These are phyloP conservation scores for Miltochrista miniata DNA, from an alignment of 2,888 invertebrate genomes.

Conservation along the genomic window DNA sequence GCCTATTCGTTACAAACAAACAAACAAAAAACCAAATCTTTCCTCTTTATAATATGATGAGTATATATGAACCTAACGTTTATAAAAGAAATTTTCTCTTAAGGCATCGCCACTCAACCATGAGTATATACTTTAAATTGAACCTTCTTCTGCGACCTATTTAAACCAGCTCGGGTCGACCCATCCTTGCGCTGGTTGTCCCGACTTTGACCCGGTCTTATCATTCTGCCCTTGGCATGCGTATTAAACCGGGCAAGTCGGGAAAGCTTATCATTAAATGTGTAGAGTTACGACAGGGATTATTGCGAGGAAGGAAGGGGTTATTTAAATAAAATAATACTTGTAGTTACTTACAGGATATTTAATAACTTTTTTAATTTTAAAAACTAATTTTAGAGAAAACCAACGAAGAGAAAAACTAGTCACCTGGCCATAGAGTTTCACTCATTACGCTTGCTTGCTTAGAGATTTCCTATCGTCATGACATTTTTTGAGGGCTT, in stretches of 20 bases:
- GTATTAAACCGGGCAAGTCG: background rate
- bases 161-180: constrained; percentile 15
- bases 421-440: too few relatives aligned
- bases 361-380: too few relatives aligned
- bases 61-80: too few relatives aligned
- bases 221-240: constrained; percentile 29
- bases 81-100: too few relatives aligned
- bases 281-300: background rate
- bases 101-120: too few relatives aligned
- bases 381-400: too few relatives aligned
- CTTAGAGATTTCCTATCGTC: too few relatives aligned
- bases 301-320: background rate
- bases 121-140: background rate
- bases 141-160: constrained; percentile 26
- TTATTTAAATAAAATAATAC: background rate
- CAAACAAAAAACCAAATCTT: background rate
- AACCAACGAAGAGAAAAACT: too few relatives aligned
- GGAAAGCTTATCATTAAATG: background rate
- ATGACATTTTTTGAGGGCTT: too few relatives aligned
- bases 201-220: constrained; percentile 37
- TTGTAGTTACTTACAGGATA: too few relatives aligned
- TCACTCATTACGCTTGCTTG: too few relatives aligned
- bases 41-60: background rate
- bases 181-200: constrained; percentile 35
- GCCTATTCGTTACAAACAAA: too few relatives aligned